Percentiles rank a stretch among this genome's conserved stretches.
phyloP scores from a whole-genome alignment of 2,888 invertebrate species.

The Entomobrya multifasciata region DNA sequence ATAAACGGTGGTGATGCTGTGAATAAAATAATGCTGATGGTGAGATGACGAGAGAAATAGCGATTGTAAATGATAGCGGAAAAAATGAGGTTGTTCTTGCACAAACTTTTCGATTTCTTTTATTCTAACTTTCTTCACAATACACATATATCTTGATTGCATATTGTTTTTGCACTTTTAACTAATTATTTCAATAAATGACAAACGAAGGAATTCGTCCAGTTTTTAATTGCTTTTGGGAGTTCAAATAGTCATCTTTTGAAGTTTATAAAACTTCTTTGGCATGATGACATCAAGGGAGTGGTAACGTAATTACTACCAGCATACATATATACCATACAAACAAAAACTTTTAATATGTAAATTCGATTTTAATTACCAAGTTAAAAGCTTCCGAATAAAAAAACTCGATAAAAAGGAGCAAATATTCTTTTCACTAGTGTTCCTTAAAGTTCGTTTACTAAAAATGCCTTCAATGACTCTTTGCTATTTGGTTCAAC shows the following conservation, averaged over 20 bases:
- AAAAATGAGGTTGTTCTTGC: not conserved
- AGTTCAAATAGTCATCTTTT: too few species aligned
- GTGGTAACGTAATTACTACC: not conserved
- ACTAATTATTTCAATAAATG: not conserved
- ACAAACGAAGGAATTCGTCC: not conserved
- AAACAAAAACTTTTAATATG: not conserved
- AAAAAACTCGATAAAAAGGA: not conserved
- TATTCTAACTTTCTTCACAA: not conserved
- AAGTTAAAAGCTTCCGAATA: not conserved
- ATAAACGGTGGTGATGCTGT: constrained; percentile 15
- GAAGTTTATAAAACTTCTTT: too few species aligned
- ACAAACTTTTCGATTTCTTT: not conserved
- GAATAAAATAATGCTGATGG: not conserved
- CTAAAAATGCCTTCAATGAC: too few species aligned
- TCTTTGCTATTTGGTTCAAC: too few species aligned
- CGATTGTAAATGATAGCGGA: not conserved
- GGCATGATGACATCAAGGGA: not conserved
- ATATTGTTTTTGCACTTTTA: not conserved
- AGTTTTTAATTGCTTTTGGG: not conserved
- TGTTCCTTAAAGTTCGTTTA: too few species aligned
- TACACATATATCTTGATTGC: not conserved
- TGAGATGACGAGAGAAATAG: not conserved
- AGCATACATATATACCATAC: not conserved
- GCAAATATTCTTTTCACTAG: not conserved
- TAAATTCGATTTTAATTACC: constrained; percentile 8